Evolutionary conservation across 2,888 invertebrate species (phyloP).

Genomic region (Dicycla oo): DNA sequence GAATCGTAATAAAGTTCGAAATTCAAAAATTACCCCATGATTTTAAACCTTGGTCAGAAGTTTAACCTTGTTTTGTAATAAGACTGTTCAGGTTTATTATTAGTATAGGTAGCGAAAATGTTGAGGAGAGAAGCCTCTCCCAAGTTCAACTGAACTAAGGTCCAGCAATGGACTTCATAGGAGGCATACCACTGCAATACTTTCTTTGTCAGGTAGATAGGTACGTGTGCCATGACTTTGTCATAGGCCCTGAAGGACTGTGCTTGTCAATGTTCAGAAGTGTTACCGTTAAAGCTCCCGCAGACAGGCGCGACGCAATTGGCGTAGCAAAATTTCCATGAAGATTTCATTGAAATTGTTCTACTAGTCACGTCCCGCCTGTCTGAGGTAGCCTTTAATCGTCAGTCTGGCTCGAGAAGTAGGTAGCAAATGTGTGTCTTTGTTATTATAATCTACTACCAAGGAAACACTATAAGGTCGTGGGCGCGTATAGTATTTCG

Average conservation of each 20-base stretch:
- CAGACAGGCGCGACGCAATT: no score
- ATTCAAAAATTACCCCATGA: no score
- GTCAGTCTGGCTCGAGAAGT: neutral
- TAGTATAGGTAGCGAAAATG: no score
- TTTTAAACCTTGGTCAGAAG: no score
- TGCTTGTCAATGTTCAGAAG: neutral
- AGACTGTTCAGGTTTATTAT: no score
- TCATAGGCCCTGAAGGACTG: neutral
- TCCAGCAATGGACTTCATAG: neutral
- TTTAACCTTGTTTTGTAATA: no score
- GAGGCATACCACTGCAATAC: neutral
- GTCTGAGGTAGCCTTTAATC: neutral
- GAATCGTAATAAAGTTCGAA: no score
- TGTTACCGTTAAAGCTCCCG: no score
- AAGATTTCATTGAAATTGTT: no score
- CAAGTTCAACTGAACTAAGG: neutral
- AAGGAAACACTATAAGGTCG: constrained; percentile 27
- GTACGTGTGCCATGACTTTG: neutral
- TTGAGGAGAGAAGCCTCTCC: neutral
- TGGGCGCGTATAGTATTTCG: constrained; percentile 22
- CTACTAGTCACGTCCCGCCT: no score
- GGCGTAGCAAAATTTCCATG: no score
- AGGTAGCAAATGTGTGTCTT: constrained; percentile 5
- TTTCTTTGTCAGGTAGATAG: neutral
- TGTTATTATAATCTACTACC: constrained; percentile 2